These are phyloP conservation scores for Molanna angustata DNA, from an alignment of 2,888 invertebrate genomes.

Conservation along the genomic window DNA sequence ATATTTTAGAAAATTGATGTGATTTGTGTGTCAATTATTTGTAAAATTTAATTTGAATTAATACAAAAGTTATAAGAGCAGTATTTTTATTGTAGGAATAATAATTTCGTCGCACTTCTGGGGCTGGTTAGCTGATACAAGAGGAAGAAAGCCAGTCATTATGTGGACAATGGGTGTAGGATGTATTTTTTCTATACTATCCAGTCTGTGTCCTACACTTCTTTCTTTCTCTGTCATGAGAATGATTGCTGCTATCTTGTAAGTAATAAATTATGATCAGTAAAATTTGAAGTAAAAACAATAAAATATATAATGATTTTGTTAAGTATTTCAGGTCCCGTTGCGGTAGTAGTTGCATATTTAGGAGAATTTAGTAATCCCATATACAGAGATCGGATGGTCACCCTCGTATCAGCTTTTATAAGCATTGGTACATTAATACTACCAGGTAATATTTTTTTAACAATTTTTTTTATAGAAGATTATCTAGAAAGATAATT, in stretches of 20 bases:
- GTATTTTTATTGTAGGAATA: constrained; percentile 52
- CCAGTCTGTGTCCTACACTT: constrained; percentile 61
- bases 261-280: too few relatives aligned
- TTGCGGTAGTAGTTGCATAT: constrained; percentile 59
- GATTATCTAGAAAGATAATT: too few relatives aligned
- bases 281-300: too few relatives aligned
- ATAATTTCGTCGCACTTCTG: constrained; percentile 73
- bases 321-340: constrained; percentile 48
- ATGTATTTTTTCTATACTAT: constrained; percentile 52
- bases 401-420: constrained; percentile 45
- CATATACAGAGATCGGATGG: constrained; percentile 51
- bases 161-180: constrained; percentile 53
- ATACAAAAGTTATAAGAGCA: too few relatives aligned
- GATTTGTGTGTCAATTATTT: too few relatives aligned
- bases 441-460: constrained; percentile 23
- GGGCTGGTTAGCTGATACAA: constrained; percentile 75
- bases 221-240: constrained; percentile 60
- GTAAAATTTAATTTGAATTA: too few relatives aligned
- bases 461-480: too few relatives aligned
- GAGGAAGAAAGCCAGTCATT: constrained; percentile 62
- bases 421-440: constrained; percentile 36
- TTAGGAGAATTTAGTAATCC: constrained; percentile 57
- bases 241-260: constrained; percentile 59
- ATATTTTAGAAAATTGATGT: too few relatives aligned
- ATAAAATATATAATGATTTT: too few relatives aligned